Evolutionary conservation across 1,140 invertebrate species (phyloP), one percentile per base, ranked within the genome.

Genomic region (Asbolus verrucosus): DNA sequence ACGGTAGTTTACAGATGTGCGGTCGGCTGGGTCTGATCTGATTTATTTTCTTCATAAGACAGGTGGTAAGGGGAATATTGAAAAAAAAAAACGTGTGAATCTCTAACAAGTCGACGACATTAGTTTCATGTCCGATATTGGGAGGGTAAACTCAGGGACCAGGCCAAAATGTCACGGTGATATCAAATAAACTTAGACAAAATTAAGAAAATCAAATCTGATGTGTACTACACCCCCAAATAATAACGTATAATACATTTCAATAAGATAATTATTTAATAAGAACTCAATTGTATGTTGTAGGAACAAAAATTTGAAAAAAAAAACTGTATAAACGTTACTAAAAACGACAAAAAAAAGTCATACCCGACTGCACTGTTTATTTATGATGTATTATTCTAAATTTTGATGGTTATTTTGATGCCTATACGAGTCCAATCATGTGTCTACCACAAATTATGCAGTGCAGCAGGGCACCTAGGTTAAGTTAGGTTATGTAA

Each of bases 151-250:
- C 79, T 81, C 77, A 80, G 80, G 80, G 80, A 80, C 79, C 80
- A 80, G 79, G 79, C 78, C 80, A 80, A 77, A 78, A 79, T 79
- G 74, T 80, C 77, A 81, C 78, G 79, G 80, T 80, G 76, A 81
- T 81, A 81, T 81, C 80, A 81, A 79, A 79, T 75, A 74, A 73
- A 73, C 72, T 78, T 78, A 74, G 71, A 78, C 63, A 78, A 75
- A 77, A 75, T 73, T 73, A 74, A 77, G 46, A 73, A 76, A 78
- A 79, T 75, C 75, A 78, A 78, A 79, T 78, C 71, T 76, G 71
- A 78, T 73, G 38, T 67, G 41, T 65, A 54, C 39, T 67, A 36
- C 41, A 46, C 63, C 38, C 60, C 60, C 60, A 62, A 62, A 62
- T 38, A 62, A 62, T 50, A 66, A 46, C 27, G 27, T 74, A 61